Evolutionary conservation across 2,113 vertebrate genomes (phyloP), one percentile per base, ranked within the genome.

Genomic region (Amazona vittata): DNA sequence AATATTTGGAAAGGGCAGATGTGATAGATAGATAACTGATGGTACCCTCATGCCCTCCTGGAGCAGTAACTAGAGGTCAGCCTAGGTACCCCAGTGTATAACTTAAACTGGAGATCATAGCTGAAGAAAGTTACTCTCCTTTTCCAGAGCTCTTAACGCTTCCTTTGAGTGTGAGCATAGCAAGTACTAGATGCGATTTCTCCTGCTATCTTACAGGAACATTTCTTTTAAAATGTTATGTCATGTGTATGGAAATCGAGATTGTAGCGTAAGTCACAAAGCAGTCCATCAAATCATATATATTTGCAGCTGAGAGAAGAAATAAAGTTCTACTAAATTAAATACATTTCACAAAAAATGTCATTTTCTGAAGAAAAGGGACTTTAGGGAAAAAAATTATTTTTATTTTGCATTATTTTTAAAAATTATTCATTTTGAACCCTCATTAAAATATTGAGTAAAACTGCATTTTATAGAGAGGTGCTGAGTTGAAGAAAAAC

Each of bases 401-500:
- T 39, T 55, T 78, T 1, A 22, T 63, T 93, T 75, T 33, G 2
- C 4, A 37, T 82, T 78, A 12, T 46, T 68, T 76, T 52, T 4
- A 26, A 4, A 31, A 46, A 60, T 11, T 6, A 13, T 78, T 92
- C 67, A 33, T 84, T 91, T 81, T 80, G 35, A 81, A 31, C 11
- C 33, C 14, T 49, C 43, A 73, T 47, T 47, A 79, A 83, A 73
- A 46, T 60, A 22, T 49, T 13, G 19, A 46, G 26, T 64, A 86
- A 83, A 87, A 86, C 46, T 65, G 11, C 35, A 28, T 17, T 69
- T 79, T 65, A 5, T 17, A 35, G 22, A 86, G 57, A 80, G 63
- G 59, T 52, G 52, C 6, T 77, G 84, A 89, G 44, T 62, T 69
- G 81, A 83, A 77, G 60, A 55, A 65, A 94, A 94, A 81, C 76